phyloP scores from a whole-genome alignment of 1,140 invertebrate species.

The Aphaenogaster ashmeadi region DNA sequence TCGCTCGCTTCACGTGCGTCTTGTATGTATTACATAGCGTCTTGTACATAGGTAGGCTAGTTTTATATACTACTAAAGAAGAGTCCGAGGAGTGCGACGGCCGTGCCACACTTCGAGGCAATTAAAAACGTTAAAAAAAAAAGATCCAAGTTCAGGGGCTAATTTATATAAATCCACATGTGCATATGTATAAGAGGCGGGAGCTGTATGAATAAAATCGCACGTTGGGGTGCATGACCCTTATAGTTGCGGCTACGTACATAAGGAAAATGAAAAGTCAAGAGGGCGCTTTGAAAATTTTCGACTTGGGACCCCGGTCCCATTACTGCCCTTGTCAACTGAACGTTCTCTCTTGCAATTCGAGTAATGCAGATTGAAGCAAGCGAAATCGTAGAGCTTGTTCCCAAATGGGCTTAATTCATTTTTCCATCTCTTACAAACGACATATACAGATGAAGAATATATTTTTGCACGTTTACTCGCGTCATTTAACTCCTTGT shows the following conservation, averaged over 20 bases:
- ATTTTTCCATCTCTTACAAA: not conserved
- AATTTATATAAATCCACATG: slow-evolving; percentile 74
- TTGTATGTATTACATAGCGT: slow-evolving; percentile 64
- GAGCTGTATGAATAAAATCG: slow-evolving; percentile 53
- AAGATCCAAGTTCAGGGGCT: slow-evolving; percentile 49
- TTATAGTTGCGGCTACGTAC: slow-evolving; percentile 73
- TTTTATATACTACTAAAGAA: slow-evolving; percentile 80
- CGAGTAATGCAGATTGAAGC: not conserved
- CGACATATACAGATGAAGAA: too few species aligned
- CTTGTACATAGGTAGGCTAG: slow-evolving; percentile 83
- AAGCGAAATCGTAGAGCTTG: slow-evolving; percentile 7
- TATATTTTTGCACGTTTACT: not conserved
- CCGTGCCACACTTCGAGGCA: slow-evolving; percentile 35
- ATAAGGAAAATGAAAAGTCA: slow-evolving; percentile 7
- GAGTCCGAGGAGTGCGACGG: slow-evolving; percentile 49
- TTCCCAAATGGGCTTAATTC: not conserved
- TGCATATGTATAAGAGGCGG: slow-evolving; percentile 60
- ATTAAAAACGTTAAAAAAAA: slow-evolving; percentile 16
- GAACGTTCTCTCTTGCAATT: slow-evolving; percentile 28
- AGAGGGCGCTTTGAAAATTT: slow-evolving; percentile 20
- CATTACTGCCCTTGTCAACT: slow-evolving; percentile 36
- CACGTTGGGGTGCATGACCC: slow-evolving; percentile 35
- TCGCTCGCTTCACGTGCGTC: slow-evolving; percentile 70
- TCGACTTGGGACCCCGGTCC: not conserved
- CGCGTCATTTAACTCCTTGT: not conserved